Percentiles rank a stretch among this genome's conserved stretches.
phyloP scores from a whole-genome alignment of 2,888 invertebrate species.

The Stictocephala bisonia region DNA sequence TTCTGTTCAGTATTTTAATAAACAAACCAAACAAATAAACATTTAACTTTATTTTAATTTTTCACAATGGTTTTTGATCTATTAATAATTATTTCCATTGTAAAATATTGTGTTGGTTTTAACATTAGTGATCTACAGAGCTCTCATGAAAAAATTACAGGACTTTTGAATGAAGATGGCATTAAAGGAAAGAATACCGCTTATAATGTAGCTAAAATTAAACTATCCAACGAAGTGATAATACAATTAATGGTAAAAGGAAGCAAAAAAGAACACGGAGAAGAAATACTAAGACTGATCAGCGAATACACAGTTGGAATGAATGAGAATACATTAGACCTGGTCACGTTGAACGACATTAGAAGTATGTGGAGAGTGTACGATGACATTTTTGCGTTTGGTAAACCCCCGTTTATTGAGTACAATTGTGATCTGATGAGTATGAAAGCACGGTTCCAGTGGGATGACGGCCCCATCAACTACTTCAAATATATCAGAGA shows the following conservation, averaged over 20 bases:
- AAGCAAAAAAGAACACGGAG: slow-evolving; percentile 17
- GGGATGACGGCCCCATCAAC: slow-evolving; percentile 14
- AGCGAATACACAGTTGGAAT: slow-evolving; percentile 32
- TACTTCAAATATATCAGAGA: slow-evolving; percentile 28
- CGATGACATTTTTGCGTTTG: slow-evolving; percentile 9
- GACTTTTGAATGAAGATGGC: slow-evolving; percentile 1
- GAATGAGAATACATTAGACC: slow-evolving; percentile 29
- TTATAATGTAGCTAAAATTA: slow-evolving; percentile 21
- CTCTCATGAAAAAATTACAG: slow-evolving; percentile 9
- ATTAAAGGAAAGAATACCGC: background rate
- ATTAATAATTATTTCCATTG: background rate
- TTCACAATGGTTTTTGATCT: background rate
- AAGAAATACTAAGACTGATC: slow-evolving; percentile 23
- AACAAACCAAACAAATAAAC: no score
- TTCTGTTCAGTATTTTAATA: no score
- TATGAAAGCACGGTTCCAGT: slow-evolving; percentile 6
- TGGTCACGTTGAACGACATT: background rate
- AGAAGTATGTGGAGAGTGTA: slow-evolving; percentile 20
- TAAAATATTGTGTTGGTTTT: background rate
- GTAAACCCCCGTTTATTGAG: slow-evolving; percentile 22
- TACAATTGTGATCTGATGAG: background rate
- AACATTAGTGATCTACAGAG: background rate
- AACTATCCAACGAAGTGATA: slow-evolving; percentile 23
- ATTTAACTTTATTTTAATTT: no score
- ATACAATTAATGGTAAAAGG: slow-evolving; percentile 18